Conservation (phyloP, 2,113 vertebrate genomes). For the Chaetura pelagica region DNA sequence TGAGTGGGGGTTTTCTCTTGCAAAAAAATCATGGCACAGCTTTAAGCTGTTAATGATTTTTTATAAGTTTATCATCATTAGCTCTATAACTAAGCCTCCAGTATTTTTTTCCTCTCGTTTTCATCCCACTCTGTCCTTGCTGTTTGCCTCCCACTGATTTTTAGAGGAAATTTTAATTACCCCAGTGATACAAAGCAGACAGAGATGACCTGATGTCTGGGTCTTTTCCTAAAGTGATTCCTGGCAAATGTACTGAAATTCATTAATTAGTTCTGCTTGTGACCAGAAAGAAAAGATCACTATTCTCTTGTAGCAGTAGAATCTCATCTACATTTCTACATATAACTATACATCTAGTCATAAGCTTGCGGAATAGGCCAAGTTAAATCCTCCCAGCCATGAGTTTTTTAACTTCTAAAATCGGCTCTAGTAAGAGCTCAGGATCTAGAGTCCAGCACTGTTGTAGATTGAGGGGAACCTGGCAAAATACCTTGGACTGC, state of each 20-base stretch:
- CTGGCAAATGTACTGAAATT: constrained; percentile 63
- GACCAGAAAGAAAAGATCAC: constrained; percentile 44
- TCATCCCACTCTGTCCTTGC: constrained; percentile 28
- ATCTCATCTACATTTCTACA: constrained; percentile 15
- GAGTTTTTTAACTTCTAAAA: background rate
- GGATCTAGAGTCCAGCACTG: constrained; percentile 26
- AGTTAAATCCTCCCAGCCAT: background rate
- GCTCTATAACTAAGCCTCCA: background rate
- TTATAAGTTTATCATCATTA: constrained; percentile 42
- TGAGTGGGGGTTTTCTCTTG: background rate
- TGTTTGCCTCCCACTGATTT: constrained; percentile 57
- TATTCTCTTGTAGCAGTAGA: constrained; percentile 28
- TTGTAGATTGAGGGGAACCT: constrained; percentile 50
- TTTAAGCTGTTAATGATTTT: background rate
- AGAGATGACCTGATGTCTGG: constrained; percentile 67
- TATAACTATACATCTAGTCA: background rate
- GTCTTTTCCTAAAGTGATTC: constrained; percentile 60
- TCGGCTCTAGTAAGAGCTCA: background rate
- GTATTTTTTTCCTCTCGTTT: background rate
- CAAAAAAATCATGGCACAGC: background rate
- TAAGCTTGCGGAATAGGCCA: background rate
- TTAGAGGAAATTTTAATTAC: constrained; percentile 64
- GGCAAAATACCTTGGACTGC: constrained; percentile 45
- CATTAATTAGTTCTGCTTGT: constrained; percentile 64
- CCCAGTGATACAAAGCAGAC: constrained; percentile 61